Conservation (phyloP, 2,888 invertebrate genomes). For the Branchellion lobata region DNA sequence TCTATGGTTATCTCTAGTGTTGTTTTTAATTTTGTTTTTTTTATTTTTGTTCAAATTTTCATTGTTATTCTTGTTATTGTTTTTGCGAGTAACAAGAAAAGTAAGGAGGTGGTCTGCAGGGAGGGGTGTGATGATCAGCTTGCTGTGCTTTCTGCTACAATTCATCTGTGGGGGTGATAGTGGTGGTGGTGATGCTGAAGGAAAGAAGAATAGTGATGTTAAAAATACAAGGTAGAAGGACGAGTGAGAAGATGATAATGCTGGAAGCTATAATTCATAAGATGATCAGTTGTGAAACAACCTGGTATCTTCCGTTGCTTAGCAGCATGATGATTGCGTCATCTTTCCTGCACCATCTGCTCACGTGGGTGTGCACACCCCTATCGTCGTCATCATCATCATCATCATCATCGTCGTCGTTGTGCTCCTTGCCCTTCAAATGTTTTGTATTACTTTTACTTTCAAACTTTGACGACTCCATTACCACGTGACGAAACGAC, state of each 20-base stretch:
- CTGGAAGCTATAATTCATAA: too few species aligned
- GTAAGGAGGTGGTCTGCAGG: conserved; percentile 58
- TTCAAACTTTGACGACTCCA: not conserved
- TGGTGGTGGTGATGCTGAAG: not conserved
- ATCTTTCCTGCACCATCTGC: conserved; percentile 62
- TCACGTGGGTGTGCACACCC: not conserved
- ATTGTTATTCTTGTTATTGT: conserved; percentile 19
- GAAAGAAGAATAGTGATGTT: not conserved
- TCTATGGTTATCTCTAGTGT: not conserved
- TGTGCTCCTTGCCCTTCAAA: not conserved
- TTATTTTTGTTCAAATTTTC: not conserved
- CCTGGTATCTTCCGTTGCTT: conserved; percentile 47
- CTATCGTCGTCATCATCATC: not conserved
- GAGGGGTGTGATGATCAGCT: conserved; percentile 60
- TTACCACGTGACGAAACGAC: not conserved
- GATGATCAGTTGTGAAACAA: too few species aligned
- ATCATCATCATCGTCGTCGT: conserved; percentile 10
- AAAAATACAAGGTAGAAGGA: not conserved
- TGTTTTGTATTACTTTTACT: not conserved
- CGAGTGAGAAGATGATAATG: not conserved
- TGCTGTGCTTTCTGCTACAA: conserved; percentile 63
- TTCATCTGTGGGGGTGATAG: conserved; percentile 59
- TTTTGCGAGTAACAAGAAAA: conserved; percentile 59
- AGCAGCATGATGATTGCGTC: conserved; percentile 63
- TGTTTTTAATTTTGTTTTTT: not conserved